Evolutionary conservation across 1,140 invertebrate species (phyloP), one percentile per base, ranked within the genome.

Genomic region (Hormaphis cornu): DNA sequence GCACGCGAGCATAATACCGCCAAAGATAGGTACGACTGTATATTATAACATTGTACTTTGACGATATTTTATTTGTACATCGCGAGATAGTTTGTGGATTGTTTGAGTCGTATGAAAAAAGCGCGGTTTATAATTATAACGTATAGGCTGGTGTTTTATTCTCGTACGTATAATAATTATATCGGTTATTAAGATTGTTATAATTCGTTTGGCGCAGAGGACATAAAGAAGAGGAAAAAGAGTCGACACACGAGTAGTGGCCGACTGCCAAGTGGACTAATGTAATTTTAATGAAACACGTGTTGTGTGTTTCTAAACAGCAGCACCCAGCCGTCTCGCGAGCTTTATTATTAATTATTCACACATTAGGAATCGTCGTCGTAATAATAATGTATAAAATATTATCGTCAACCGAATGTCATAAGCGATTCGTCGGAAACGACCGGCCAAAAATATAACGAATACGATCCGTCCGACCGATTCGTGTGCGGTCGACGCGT

Each of bases 341-440:
- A 42, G n/a, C 40, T 63, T 59, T 63, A 63, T 46, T 63, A 63
- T 63, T 63, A 63, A 63, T 63, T 63, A n/a, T n/a, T n/a, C n/a
- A n/a, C 59, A 63, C 59, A n/a, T 63, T 37, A 30, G 59, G 46
- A 63, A 63, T 63, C 59, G 59, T 63, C 59, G n/a, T n/a, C n/a
- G n/a, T n/a, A n/a, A n/a, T n/a, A n/a, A n/a, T n/a, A n/a, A n/a
- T n/a, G n/a, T n/a, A n/a, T n/a, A n/a, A n/a, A n/a, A 48, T 48
- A 48, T 63, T 63, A 63, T 63, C 37, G 59, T 63, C 59, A 46
- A 63, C 59, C 3, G n/a, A 63, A 63, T 48, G 59, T 63, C 59
- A 48, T 63, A 48, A 63, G 42, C 59, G 46, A 46, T 63, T 63
- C 18, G 33, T 63, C 26, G 33, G 26, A 46, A n/a, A 26, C 16